These are phyloP conservation scores for Callorhinus ursinus DNA, from an alignment of 2,113 vertebrate species.

Conservation along the genomic window DNA sequence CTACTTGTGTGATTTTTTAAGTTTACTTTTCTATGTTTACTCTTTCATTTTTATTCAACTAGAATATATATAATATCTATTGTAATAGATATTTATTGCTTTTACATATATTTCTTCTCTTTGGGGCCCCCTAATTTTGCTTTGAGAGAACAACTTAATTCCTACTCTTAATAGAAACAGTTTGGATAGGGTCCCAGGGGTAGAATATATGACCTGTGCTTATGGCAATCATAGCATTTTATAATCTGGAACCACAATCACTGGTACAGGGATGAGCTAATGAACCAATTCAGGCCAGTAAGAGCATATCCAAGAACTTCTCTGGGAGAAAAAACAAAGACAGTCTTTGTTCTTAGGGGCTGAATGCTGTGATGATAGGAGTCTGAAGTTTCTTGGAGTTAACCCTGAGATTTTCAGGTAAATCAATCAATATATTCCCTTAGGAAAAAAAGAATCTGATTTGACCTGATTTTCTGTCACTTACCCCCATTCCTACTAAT, in stretches of 20 bases:
- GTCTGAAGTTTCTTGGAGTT: not conserved
- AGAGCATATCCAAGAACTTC: not conserved
- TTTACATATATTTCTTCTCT: constrained; percentile 3
- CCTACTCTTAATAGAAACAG: not conserved
- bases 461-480: not conserved
- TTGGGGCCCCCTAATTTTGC: not conserved
- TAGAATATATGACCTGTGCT: not conserved
- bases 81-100: not conserved
- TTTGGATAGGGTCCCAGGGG: not conserved
- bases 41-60: not conserved
- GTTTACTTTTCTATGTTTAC: constrained; percentile 38
- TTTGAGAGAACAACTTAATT: constrained; percentile 13
- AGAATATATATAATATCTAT: not conserved
- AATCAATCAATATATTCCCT: constrained; percentile 7
- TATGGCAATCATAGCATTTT: not conserved
- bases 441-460: not conserved
- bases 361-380: not conserved
- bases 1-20: not conserved
- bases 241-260: not conserved
- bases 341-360: not conserved
- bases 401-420: constrained; percentile 16
- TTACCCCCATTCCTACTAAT: not conserved
- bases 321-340: not conserved
- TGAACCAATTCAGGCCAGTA: not conserved
- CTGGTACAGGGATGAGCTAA: not conserved